Evolutionary conservation across 2,113 vertebrate species (phyloP).

Genomic region (Machaerirhynchus nigripectus): DNA sequence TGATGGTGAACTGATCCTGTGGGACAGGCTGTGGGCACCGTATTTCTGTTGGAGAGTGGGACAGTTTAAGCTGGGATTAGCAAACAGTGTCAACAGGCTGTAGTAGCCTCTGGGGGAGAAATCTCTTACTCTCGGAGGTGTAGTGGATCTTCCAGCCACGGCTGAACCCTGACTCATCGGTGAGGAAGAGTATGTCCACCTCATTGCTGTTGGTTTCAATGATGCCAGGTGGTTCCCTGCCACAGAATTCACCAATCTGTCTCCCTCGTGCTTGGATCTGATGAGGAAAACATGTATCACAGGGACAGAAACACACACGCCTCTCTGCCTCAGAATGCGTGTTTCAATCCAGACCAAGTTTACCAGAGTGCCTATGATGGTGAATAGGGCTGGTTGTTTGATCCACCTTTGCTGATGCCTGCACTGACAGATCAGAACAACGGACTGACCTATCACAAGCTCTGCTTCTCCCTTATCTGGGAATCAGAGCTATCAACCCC

Average conservation of each 20-base stretch:
- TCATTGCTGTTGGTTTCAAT: constrained; percentile 73
- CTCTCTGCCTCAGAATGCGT: background rate
- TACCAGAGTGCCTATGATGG: background rate
- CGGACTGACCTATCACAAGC: background rate
- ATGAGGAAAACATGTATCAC: background rate
- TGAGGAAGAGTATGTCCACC: constrained; percentile 76
- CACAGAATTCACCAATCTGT: constrained; percentile 71
- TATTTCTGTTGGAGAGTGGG: constrained; percentile 55
- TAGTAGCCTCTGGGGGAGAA: background rate
- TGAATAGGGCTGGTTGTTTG: background rate
- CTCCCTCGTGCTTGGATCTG: constrained; percentile 68
- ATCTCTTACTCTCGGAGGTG: constrained; percentile 68
- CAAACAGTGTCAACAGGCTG: background rate
- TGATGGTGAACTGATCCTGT: constrained; percentile 70
- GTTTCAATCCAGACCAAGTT: background rate
- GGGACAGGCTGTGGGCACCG: constrained; percentile 72
- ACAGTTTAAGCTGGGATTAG: background rate
- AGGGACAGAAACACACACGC: background rate
- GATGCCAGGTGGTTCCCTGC: constrained; percentile 52
- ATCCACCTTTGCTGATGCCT: background rate
- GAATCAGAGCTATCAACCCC: background rate
- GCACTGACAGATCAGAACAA: background rate
- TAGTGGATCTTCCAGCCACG: constrained; percentile 79
- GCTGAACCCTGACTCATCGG: constrained; percentile 77
- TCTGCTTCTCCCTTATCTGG: background rate